These are phyloP conservation scores for Lasioglossum morio DNA, from an alignment of 2,888 invertebrate species.

Conservation along the genomic window DNA sequence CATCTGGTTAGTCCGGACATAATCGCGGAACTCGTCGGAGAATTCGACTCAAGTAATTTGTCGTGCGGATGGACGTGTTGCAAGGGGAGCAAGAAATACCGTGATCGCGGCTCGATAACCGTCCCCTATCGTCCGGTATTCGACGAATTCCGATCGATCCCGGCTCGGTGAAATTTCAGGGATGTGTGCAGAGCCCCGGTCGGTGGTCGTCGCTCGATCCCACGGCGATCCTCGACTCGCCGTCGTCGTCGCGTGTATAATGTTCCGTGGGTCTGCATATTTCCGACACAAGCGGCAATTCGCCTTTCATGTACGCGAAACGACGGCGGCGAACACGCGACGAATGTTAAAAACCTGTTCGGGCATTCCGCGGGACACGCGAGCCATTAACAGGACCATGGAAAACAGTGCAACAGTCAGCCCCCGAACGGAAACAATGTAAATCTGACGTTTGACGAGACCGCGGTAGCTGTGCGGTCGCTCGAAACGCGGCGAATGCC, in stretches of 20 bases:
- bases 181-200: constrained; percentile 15
- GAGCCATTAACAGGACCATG: constrained; percentile 34
- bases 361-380: constrained; percentile 51
- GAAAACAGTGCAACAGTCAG: not conserved
- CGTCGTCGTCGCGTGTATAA: constrained; percentile 45
- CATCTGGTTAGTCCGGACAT: constrained; percentile 18
- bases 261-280: constrained; percentile 55
- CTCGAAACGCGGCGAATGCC: not conserved
- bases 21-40: constrained; percentile 46
- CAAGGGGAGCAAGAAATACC: constrained; percentile 55
- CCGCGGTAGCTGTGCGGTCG: constrained; percentile 10
- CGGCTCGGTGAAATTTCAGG: constrained; percentile 44
- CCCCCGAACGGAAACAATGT: constrained; percentile 22
- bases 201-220: not conserved
- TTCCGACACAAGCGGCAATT: constrained; percentile 50
- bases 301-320: constrained; percentile 41
- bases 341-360: constrained; percentile 66
- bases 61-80: constrained; percentile 51
- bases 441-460: constrained; percentile 40
- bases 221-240: not conserved
- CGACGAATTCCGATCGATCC: constrained; percentile 22
- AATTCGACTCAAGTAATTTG: constrained; percentile 58
- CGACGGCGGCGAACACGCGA: constrained; percentile 57
- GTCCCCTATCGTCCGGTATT: not conserved
- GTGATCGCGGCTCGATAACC: constrained; percentile 44